Percentiles rank a stretch among this genome's conserved stretches.
Evolutionary conservation across 2,113 vertebrate species (phyloP).

Genomic region (Osmerus eperlanus): DNA sequence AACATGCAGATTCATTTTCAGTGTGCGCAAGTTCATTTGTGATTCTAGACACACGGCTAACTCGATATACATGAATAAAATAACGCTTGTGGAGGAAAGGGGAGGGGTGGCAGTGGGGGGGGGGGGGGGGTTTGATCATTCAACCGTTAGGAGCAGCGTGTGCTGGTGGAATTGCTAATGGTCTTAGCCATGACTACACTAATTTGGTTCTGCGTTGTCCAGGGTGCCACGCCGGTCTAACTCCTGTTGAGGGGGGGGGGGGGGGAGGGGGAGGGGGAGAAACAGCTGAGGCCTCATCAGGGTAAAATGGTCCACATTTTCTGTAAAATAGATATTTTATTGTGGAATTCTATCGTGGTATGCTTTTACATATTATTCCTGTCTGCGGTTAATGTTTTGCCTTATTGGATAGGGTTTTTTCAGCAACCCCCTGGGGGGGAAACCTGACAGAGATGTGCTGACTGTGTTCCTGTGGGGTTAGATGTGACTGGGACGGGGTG

Average conservation of each 20-base stretch:
- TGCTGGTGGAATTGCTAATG: not conserved
- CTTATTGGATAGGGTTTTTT: not conserved
- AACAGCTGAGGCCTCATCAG: not conserved
- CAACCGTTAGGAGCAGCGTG: too few relatives aligned
- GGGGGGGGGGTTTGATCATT: too few relatives aligned
- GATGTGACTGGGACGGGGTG: conserved; percentile 25
- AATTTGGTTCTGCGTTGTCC: conserved; percentile 5
- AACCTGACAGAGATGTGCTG: conserved; percentile 53
- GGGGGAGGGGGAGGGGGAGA: too few relatives aligned
- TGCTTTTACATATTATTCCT: too few relatives aligned
- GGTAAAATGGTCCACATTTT: not conserved
- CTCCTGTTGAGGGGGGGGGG: not conserved
- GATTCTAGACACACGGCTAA: conserved; percentile 15
- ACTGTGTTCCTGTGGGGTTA: conserved; percentile 50
- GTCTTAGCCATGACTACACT: conserved; percentile 6
- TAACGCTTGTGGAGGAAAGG: not conserved
- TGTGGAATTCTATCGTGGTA: too few relatives aligned
- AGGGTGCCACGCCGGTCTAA: not conserved
- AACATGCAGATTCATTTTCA: not conserved
- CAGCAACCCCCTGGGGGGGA: conserved; percentile 27
- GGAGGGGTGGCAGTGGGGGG: not conserved
- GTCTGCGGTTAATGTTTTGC: not conserved
- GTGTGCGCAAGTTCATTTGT: conserved; percentile 10
- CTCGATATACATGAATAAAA: conserved; percentile 15
- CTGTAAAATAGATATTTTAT: too few relatives aligned